Evolutionary conservation across 2,113 vertebrate genomes (phyloP).

Genomic region (Pteropus alecto): DNA sequence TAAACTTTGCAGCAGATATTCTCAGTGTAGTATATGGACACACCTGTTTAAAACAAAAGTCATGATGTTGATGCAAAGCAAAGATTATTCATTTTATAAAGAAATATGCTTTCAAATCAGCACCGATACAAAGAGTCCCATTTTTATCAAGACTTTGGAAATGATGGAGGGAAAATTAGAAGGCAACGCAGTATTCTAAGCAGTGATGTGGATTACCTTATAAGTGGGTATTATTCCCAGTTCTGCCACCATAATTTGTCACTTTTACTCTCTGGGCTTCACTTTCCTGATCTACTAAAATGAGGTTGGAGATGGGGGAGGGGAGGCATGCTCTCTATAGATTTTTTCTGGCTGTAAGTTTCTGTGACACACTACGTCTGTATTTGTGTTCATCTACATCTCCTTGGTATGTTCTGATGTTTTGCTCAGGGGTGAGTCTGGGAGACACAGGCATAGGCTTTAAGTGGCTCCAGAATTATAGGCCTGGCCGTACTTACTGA

Average conservation of each 20-base stretch:
- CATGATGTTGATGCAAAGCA: not conserved
- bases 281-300: slow-evolving; percentile 5
- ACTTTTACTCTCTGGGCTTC: slow-evolving; percentile 7
- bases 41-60: not conserved
- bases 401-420: not conserved
- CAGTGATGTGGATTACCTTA: not conserved
- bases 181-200: not conserved
- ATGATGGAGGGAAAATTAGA: not conserved
- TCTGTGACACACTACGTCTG: not conserved
- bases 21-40: not conserved
- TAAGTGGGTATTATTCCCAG: not conserved
- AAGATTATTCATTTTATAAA: not conserved
- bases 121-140: not conserved
- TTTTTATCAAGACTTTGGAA: slow-evolving; percentile 16
- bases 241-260: not conserved
- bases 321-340: not conserved
- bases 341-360: not conserved
- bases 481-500: not conserved
- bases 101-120: not conserved
- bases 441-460: not conserved
- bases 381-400: not conserved
- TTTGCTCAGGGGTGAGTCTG: not conserved
- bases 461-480: not conserved
- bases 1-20: not conserved
- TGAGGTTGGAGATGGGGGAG: not conserved